Conservation (phyloP, 2,888 invertebrate species). For the Polietes domitor region DNA sequence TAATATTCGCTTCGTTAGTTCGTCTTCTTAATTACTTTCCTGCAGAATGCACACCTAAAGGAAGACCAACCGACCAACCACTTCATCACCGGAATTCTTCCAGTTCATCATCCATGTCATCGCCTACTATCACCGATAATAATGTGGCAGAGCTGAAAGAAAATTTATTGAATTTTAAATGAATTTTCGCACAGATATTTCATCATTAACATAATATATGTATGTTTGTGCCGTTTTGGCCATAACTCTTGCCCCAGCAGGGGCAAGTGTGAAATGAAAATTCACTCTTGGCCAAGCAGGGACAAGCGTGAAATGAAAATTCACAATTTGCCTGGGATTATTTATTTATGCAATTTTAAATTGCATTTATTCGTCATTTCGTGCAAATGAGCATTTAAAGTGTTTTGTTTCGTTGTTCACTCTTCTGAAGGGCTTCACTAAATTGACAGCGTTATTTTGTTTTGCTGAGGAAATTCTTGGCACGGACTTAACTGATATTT, state of each 20-base stretch:
- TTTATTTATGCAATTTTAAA: slow-evolving; percentile 26
- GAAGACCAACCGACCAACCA: too few species aligned
- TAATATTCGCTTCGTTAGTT: too few species aligned
- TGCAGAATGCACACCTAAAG: too few species aligned
- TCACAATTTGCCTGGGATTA: neutral
- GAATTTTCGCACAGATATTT: too few species aligned
- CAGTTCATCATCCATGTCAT: neutral
- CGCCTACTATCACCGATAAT: neutral
- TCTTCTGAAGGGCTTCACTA: neutral
- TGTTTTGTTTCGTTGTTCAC: slow-evolving; percentile 16
- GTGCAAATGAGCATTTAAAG: slow-evolving; percentile 20
- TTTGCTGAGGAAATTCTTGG: slow-evolving; percentile 4
- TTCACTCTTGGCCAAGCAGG: neutral
- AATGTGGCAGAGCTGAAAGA: neutral
- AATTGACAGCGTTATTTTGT: slow-evolving; percentile 33
- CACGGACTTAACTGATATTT: slow-evolving; percentile 4
- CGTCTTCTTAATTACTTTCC: too few species aligned
- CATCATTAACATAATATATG: too few species aligned
- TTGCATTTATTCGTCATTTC: slow-evolving; percentile 9
- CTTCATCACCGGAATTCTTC: neutral
- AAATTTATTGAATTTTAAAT: slow-evolving; percentile 37
- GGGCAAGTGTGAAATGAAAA: slow-evolving; percentile 9
- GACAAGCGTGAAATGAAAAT: too few species aligned
- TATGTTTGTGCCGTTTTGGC: neutral
- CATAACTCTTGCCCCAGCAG: neutral